Conservation (phyloP, 2,888 invertebrate genomes). For the Drosophila antonietae region DNA sequence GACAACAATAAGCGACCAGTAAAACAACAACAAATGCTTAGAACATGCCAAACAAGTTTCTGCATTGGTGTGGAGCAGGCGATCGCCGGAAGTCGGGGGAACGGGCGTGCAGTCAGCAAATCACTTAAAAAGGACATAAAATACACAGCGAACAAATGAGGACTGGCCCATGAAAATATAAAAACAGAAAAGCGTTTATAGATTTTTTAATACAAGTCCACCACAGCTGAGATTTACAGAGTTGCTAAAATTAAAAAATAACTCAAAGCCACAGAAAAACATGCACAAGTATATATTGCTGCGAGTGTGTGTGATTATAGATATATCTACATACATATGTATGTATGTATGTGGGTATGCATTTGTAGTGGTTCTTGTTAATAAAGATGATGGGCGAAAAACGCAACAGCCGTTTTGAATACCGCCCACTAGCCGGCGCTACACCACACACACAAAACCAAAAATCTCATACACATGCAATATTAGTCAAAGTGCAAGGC, state of each 20-base stretch:
- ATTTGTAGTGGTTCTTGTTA: constrained; percentile 23
- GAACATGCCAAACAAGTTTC: constrained; percentile 78
- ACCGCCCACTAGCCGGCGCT: constrained; percentile 52
- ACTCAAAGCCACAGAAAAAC: constrained; percentile 66
- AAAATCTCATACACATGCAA: constrained; percentile 16
- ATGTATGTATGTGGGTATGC: neutral
- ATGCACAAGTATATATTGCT: constrained; percentile 1
- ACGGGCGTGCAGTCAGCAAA: constrained; percentile 31
- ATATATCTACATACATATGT: neutral
- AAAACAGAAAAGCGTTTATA: constrained; percentile 40
- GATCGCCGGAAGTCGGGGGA: constrained; percentile 17
- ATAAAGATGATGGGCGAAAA: constrained; percentile 38
- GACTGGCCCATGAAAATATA: constrained; percentile 39
- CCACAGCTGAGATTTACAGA: constrained; percentile 57
- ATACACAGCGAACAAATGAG: constrained; percentile 47
- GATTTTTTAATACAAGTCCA: constrained; percentile 56
- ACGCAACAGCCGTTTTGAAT: constrained; percentile 69
- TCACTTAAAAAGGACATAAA: constrained; percentile 71
- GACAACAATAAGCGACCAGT: constrained; percentile 32
- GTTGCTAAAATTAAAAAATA: constrained; percentile 66
- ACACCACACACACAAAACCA: constrained; percentile 28
- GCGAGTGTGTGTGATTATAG: neutral
- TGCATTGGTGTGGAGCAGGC: constrained; percentile 46
- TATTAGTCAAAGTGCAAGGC: constrained; percentile 60
- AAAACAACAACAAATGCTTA: constrained; percentile 63